Evolutionary conservation across 1,140 invertebrate species (phyloP), one percentile per base, ranked within the genome.

Genomic region (Sycophaga agraensis): DNA sequence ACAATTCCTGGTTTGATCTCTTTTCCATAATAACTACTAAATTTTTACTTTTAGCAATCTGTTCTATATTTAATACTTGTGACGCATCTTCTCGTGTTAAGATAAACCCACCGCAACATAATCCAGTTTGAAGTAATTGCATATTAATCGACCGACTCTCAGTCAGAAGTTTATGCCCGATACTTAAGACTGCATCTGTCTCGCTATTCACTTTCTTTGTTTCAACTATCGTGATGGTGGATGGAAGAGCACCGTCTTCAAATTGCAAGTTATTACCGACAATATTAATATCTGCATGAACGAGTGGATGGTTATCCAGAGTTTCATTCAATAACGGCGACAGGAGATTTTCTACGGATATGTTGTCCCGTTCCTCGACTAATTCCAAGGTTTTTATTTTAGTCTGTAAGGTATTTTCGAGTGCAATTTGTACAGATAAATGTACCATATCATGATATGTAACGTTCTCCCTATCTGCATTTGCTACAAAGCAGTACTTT

Each of bases 331-430:
- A 74, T 0, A 5, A 9, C 12, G 34, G 69, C 46, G 78, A 83
- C 2, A 90, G 73, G 2, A 84, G 71, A 1, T 85, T 83, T 35
- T 78, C 70, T 5, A 91, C 78, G 11, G 82, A 60, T 26, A 75
- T 66, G 45, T 83, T 79, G 16, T 84, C 82, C 65, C 84, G 80
- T 8, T 80, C 76, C 50, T 87, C 82, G 1, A 84, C 62, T 2
- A 85, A 66, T 75, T 96, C 93, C 4, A 93, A 79, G 3, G 87
- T 83, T 66, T 89, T 91, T 0, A 96, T 80, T 76, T 89, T 90
- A 21, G 84, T 82, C 0, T 77, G 79, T 22, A 83, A 73, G 26
- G 85, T 73, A 75, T 95, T 96, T 73, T 97, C 95, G 0, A 95
- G 71, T 0, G 88, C 85, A 1, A 94, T 72, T 68, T 97, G 90